A percentile compares a stretch with the other conserved stretches of the same genome.
Conservation (phyloP, 2,797 vertebrate genomes). For the Hydrolagus colliei region DNA sequence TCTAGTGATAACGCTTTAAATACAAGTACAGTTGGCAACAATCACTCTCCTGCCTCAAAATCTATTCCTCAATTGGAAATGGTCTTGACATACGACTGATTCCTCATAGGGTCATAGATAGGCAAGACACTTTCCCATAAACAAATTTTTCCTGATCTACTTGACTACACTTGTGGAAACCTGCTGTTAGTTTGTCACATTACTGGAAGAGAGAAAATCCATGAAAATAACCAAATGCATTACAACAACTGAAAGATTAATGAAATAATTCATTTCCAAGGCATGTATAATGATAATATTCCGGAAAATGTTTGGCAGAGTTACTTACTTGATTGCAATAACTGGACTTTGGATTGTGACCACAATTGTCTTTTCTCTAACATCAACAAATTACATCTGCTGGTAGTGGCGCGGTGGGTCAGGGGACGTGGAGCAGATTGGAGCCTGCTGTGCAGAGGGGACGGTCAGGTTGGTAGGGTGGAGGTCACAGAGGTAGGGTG, state of each 20-base stretch:
- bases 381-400: too few species aligned
- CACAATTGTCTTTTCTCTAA: too few species aligned
- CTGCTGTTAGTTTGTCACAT: neutral
- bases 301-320: neutral
- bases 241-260: neutral
- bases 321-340: neutral
- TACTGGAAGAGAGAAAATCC: neutral
- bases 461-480: too few species aligned
- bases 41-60: slow-evolving; percentile 68
- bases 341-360: neutral
- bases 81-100: neutral
- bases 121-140: neutral
- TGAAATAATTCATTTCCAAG: neutral
- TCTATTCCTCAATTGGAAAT: neutral
- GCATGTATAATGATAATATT: neutral
- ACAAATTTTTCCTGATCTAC: neutral
- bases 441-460: too few species aligned
- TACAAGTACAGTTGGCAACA: slow-evolving; percentile 69
- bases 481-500: too few species aligned
- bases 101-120: neutral
- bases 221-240: neutral
- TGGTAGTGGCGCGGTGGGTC: too few species aligned
- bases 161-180: neutral
- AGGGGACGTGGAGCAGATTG: too few species aligned
- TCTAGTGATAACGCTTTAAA: slow-evolving; percentile 65